Percentiles rank a stretch among this genome's conserved stretches.
These are phyloP conservation scores for Yponomeuta plumbellus DNA, from an alignment of 2,888 invertebrate species.

Conservation along the genomic window DNA sequence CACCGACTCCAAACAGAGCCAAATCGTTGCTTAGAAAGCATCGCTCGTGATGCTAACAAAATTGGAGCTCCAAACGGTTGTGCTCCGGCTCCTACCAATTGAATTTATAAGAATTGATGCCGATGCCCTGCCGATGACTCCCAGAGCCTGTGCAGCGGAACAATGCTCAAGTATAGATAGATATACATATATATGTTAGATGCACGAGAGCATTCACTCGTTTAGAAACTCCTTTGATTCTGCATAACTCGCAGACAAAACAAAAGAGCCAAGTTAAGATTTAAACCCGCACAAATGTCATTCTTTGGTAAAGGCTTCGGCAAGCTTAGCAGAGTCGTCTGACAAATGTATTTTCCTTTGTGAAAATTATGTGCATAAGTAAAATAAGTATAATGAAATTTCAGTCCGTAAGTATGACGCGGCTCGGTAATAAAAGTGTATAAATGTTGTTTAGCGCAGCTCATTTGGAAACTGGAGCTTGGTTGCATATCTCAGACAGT, in stretches of 20 bases:
- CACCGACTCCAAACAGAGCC: background rate
- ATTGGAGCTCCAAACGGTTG: background rate
- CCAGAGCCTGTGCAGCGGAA: conserved; percentile 62
- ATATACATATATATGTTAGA: background rate
- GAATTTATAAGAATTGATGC: background rate
- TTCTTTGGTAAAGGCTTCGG: background rate
- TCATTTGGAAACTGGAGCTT: background rate
- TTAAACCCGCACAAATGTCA: background rate
- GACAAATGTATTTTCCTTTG: background rate
- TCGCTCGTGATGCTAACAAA: background rate
- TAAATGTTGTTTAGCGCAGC: background rate
- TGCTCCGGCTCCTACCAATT: background rate
- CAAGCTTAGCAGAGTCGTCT: background rate
- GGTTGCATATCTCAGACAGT: background rate
- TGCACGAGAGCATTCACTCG: background rate
- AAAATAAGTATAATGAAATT: background rate
- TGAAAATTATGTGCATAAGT: background rate
- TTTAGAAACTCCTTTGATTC: background rate
- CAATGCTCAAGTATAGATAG: conserved; percentile 52
- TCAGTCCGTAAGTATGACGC: background rate
- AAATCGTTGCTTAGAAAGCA: conserved; percentile 1
- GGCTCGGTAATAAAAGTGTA: background rate
- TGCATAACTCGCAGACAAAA: background rate
- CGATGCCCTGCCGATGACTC: conserved; percentile 53
- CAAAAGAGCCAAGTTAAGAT: background rate